Conservation (phyloP, 2,888 invertebrate species). For the Heliconius hortense region DNA sequence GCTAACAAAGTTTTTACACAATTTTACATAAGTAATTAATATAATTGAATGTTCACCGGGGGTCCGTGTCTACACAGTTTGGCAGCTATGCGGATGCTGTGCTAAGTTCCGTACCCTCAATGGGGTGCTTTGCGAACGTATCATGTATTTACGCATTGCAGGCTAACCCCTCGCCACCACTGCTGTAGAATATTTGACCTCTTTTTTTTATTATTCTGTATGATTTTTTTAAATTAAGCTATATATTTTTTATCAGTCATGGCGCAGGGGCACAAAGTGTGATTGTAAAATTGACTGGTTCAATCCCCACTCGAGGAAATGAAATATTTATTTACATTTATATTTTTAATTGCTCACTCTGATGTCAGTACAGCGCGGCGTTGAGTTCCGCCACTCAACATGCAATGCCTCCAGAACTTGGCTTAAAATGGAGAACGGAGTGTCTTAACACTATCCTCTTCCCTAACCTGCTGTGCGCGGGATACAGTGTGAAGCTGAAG, state of each 20-base stretch:
- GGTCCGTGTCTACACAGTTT: slow-evolving; percentile 39
- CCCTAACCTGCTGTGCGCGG: too few species aligned
- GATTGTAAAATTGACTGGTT: too few species aligned
- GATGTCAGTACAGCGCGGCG: too few species aligned
- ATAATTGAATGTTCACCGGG: slow-evolving; percentile 43
- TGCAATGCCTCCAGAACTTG: too few species aligned
- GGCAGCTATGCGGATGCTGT: slow-evolving; percentile 34
- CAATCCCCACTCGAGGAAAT: too few species aligned
- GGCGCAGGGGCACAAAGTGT: too few species aligned
- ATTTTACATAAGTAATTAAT: slow-evolving; percentile 40
- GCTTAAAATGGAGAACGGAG: too few species aligned
- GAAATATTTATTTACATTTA: too few species aligned
- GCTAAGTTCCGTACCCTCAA: slow-evolving; percentile 22
- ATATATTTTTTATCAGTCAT: neutral
- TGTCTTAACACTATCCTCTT: too few species aligned
- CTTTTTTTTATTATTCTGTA: neutral
- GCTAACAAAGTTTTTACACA: neutral
- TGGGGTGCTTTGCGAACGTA: slow-evolving; percentile 5
- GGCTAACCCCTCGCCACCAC: slow-evolving; percentile 17
- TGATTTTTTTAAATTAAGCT: neutral
- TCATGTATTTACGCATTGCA: neutral
- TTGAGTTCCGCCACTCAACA: too few species aligned
- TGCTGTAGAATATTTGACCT: slow-evolving; percentile 30
- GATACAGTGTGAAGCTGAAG: too few species aligned
- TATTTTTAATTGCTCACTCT: too few species aligned